Conservation (phyloP, 1,140 invertebrate species). For the Agrypnia vestita region DNA sequence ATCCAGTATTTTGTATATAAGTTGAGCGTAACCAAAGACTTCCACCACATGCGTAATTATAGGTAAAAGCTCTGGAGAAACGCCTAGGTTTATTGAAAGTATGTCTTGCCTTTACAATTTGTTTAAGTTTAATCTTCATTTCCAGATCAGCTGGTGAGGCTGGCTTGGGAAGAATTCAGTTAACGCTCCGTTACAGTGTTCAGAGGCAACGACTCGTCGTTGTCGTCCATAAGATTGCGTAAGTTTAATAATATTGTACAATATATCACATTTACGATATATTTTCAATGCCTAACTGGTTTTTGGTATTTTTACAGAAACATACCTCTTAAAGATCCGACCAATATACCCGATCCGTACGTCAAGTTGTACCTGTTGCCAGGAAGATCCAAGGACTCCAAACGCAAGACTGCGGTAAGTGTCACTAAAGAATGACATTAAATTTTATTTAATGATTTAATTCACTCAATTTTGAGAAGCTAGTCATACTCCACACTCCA, state of each 20-base stretch:
- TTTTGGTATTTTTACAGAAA: conserved; percentile 74
- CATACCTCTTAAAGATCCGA: conserved; percentile 89
- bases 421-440: conserved; percentile 15
- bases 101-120: not conserved
- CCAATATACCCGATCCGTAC: conserved; percentile 94
- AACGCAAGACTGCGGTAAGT: conserved; percentile 88
- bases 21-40: not conserved
- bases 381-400: conserved; percentile 88
- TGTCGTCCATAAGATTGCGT: conserved; percentile 92
- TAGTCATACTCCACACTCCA: too few relatives aligned
- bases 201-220: conserved; percentile 86
- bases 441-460: too few relatives aligned
- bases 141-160: conserved; percentile 77
- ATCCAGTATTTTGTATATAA: not conserved
- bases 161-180: conserved; percentile 85
- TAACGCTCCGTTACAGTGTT: conserved; percentile 90
- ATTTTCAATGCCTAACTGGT: conserved; percentile 15
- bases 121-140: not conserved
- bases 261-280: too few relatives aligned
- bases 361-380: conserved; percentile 94
- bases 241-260: conserved; percentile 69
- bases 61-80: too few relatives aligned
- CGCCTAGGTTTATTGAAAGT: too few relatives aligned
- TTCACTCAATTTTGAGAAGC: too few relatives aligned
- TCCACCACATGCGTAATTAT: too few relatives aligned